A percentile compares a stretch with the other conserved stretches of the same genome.
Evolutionary conservation across 1,140 invertebrate species (phyloP).

Genomic region (Battus philenor): DNA sequence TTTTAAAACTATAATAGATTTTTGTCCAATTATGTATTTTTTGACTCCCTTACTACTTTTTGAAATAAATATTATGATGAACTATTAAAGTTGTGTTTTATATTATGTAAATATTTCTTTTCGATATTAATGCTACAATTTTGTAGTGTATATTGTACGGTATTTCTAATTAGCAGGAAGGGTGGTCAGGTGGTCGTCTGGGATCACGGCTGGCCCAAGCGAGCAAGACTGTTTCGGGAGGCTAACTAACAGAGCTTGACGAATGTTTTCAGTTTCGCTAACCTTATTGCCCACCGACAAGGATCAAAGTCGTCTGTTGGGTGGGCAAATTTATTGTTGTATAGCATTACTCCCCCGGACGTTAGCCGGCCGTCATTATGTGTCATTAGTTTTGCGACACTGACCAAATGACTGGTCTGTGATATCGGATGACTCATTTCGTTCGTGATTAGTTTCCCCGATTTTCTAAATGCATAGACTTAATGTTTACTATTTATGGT

Average conservation of each 20-base stretch:
- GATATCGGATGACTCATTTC: slow-evolving; percentile 72
- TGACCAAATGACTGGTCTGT: slow-evolving; percentile 72
- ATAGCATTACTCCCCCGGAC: slow-evolving; percentile 41
- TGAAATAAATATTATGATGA: too few relatives aligned
- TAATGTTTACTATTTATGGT: slow-evolving; percentile 17
- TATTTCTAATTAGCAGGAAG: slow-evolving; percentile 48
- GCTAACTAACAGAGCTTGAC: slow-evolving; percentile 63
- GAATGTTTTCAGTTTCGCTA: slow-evolving; percentile 25
- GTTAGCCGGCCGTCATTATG: slow-evolving; percentile 67
- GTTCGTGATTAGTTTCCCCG: slow-evolving; percentile 63
- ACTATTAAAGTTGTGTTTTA: too few relatives aligned
- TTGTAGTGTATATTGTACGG: too few relatives aligned
- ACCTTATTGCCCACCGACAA: slow-evolving; percentile 22
- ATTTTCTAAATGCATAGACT: slow-evolving; percentile 54
- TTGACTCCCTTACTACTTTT: too few relatives aligned
- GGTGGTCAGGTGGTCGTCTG: slow-evolving; percentile 53
- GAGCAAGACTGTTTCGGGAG: slow-evolving; percentile 53
- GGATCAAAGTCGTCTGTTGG: slow-evolving; percentile 27
- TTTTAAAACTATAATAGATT: too few relatives aligned
- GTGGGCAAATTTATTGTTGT: slow-evolving; percentile 23
- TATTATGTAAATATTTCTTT: too few relatives aligned
- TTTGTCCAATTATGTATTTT: too few relatives aligned
- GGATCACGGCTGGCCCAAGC: slow-evolving; percentile 42
- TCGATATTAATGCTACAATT: too few relatives aligned
- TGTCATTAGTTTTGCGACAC: slow-evolving; percentile 75